A percentile compares a stretch with the other conserved stretches of the same genome.
These are phyloP conservation scores for Hemithea aestivaria DNA, from an alignment of 2,888 invertebrate genomes.

Conservation along the genomic window DNA sequence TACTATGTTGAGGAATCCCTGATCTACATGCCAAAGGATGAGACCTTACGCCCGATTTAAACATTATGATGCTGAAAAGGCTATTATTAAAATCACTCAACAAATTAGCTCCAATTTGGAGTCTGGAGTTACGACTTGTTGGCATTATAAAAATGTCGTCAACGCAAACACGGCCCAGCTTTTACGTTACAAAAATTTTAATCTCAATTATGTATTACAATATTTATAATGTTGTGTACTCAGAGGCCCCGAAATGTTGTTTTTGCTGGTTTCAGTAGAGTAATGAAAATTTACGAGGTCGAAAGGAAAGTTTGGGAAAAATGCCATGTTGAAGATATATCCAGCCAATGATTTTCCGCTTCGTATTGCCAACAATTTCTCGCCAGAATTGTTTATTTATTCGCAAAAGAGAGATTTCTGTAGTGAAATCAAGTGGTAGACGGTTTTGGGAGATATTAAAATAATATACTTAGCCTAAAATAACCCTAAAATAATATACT, in stretches of 20 bases:
- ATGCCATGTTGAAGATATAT: conserved; percentile 36
- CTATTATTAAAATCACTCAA: conserved; percentile 21
- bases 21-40: conserved; percentile 5
- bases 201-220: conserved; percentile 50
- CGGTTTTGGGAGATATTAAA: conserved; percentile 14
- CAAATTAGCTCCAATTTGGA: conserved; percentile 20
- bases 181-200: conserved; percentile 31
- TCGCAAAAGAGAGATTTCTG: conserved; percentile 10
- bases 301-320: conserved; percentile 41
- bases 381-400: conserved; percentile 17
- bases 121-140: conserved; percentile 20
- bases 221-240: conserved; percentile 34
- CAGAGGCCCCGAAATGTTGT: conserved; percentile 21
- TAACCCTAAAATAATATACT: no score
- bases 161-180: conserved; percentile 22
- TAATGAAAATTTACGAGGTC: conserved; percentile 54
- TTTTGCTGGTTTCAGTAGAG: conserved; percentile 40
- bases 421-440: conserved; percentile 8
- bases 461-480: no score
- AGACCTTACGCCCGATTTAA: neutral
- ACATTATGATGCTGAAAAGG: neutral
- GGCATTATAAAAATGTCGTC: conserved; percentile 21
- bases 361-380: conserved; percentile 31
- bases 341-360: conserved; percentile 29
- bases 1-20: conserved; percentile 5